A percentile compares a stretch with the other conserved stretches of the same genome.
These are phyloP conservation scores for Sinonovacula constricta DNA, from an alignment of 1,140 invertebrate species.

Conservation along the genomic window DNA sequence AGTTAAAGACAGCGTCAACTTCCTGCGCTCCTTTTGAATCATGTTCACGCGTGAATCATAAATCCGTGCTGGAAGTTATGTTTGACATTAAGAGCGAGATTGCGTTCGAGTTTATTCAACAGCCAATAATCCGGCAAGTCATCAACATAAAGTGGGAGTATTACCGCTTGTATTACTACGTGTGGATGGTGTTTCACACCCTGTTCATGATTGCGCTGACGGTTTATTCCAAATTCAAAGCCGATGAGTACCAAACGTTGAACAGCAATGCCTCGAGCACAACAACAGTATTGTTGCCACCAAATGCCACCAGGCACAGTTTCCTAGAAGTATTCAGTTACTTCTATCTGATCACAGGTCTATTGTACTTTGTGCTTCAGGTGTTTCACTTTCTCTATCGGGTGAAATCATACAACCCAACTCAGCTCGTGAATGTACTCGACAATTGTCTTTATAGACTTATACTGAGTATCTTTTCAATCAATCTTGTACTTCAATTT, in stretches of 20 bases:
- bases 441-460: slow-evolving; percentile 44
- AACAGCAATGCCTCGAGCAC: neutral
- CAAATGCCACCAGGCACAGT: neutral
- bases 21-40: slow-evolving; percentile 10
- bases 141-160: slow-evolving; percentile 60
- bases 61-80: slow-evolving; percentile 59
- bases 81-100: slow-evolving; percentile 49
- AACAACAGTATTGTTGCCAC: no score
- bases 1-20: neutral
- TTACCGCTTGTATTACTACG: slow-evolving; percentile 49
- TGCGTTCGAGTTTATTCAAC: slow-evolving; percentile 56
- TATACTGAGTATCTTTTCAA: slow-evolving; percentile 35
- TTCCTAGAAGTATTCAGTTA: slow-evolving; percentile 13
- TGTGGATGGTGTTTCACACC: slow-evolving; percentile 54
- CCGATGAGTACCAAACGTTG: slow-evolving; percentile 16
- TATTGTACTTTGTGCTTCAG: slow-evolving; percentile 23
- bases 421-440: slow-evolving; percentile 30
- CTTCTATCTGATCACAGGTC: slow-evolving; percentile 18
- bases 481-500: slow-evolving; percentile 26
- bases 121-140: slow-evolving; percentile 45
- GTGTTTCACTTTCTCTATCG: neutral
- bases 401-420: neutral
- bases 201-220: slow-evolving; percentile 55
- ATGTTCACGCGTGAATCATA: slow-evolving; percentile 11
- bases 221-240: slow-evolving; percentile 48